A percentile compares a stretch with the other conserved stretches of the same genome.
phyloP scores from a whole-genome alignment of 1,140 invertebrate species.

The Zaprionus taronus region DNA sequence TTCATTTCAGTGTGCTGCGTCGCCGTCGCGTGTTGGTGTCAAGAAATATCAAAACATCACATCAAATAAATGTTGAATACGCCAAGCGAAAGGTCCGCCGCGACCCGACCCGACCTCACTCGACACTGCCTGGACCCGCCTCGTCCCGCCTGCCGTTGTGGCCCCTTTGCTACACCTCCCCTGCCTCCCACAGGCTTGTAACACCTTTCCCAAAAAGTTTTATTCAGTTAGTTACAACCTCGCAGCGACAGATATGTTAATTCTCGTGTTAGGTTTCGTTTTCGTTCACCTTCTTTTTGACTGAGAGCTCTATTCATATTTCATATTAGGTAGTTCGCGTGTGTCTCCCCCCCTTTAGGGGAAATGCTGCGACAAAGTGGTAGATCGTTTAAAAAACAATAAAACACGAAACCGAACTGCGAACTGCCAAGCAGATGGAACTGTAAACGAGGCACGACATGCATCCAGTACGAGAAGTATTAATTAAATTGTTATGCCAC shows the following conservation, averaged over 20 bases:
- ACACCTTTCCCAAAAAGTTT: constrained; percentile 67
- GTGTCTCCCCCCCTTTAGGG: constrained; percentile 23
- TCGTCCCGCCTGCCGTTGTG: background rate
- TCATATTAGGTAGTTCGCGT: constrained; percentile 60
- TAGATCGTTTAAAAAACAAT: constrained; percentile 83
- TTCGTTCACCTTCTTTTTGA: constrained; percentile 53
- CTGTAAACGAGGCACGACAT: constrained; percentile 36
- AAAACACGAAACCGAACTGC: constrained; percentile 62
- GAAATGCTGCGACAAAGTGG: constrained; percentile 70
- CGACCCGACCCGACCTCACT: constrained; percentile 8
- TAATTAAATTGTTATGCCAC: constrained; percentile 80
- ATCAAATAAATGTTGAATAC: constrained; percentile 84
- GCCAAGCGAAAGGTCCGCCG: constrained; percentile 37
- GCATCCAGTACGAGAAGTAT: constrained; percentile 41
- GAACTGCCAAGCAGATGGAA: constrained; percentile 8
- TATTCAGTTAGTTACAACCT: constrained; percentile 26
- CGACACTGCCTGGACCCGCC: no score
- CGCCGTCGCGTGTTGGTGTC: constrained; percentile 83
- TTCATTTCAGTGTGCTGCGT: constrained; percentile 78
- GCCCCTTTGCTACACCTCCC: background rate
- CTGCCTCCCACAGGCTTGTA: constrained; percentile 40
- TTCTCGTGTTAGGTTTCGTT: constrained; percentile 58
- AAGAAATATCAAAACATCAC: constrained; percentile 85
- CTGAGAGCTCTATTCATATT: constrained; percentile 69
- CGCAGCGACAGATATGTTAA: constrained; percentile 71